Evolutionary conservation across 2,888 invertebrate species (phyloP).

Genomic region (Ophion slaviceki): DNA sequence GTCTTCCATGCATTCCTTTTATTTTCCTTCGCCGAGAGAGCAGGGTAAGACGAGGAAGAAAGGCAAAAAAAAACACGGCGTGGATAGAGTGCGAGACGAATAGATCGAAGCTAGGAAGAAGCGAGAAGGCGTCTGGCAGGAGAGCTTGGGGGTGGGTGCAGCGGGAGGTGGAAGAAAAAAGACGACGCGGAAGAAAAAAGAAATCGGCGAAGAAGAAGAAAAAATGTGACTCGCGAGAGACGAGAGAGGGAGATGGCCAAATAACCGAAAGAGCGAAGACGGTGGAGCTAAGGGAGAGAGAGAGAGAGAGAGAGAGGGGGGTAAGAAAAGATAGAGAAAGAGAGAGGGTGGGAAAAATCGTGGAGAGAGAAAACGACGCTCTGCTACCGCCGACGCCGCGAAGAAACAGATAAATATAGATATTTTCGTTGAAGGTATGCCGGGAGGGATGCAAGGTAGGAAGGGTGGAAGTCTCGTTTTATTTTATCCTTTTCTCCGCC

Average conservation of each 20-base stretch:
- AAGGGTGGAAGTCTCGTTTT: slow-evolving; percentile 58
- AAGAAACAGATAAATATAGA: slow-evolving; percentile 83
- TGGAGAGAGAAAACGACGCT: slow-evolving; percentile 50
- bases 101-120: slow-evolving; percentile 65
- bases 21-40: slow-evolving; percentile 48
- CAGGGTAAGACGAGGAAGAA: slow-evolving; percentile 48
- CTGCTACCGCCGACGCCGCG: slow-evolving; percentile 71
- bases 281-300: slow-evolving; percentile 39
- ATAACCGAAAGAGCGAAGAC: slow-evolving; percentile 59
- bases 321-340: slow-evolving; percentile 57
- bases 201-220: slow-evolving; percentile 39
- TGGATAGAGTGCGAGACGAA: slow-evolving; percentile 66
- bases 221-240: slow-evolving; percentile 57
- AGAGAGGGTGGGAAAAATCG: slow-evolving; percentile 64
- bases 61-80: slow-evolving; percentile 56
- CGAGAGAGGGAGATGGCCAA: slow-evolving; percentile 57
- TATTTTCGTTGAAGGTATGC: slow-evolving; percentile 76
- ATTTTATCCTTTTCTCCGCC: slow-evolving; percentile 46
- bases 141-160: slow-evolving; percentile 52
- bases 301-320: slow-evolving; percentile 45
- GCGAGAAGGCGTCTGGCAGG: slow-evolving; percentile 63
- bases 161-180: slow-evolving; percentile 50
- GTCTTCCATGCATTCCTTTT: slow-evolving; percentile 50
- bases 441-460: slow-evolving; percentile 71
- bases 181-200: slow-evolving; percentile 56